Evolutionary conservation across 2,113 vertebrate genomes (phyloP).

Genomic region (Chloropsis hardwickii): DNA sequence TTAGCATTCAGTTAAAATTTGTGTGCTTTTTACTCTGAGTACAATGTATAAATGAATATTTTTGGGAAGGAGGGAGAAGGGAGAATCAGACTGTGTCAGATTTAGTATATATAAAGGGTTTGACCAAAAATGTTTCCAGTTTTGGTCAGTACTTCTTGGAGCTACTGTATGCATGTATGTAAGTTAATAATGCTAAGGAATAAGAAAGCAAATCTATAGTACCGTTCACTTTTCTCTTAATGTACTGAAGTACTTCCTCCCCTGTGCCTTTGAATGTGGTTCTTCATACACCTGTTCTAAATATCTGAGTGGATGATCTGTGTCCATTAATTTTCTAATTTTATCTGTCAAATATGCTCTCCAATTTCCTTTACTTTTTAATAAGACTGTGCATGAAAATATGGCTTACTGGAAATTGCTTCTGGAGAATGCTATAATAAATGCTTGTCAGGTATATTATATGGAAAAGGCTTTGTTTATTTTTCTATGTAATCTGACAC

Average conservation of each 20-base stretch:
- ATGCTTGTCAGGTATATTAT: not conserved
- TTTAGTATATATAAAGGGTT: not conserved
- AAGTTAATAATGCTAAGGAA: not conserved
- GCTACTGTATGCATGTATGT: not conserved
- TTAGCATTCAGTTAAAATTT: conserved; percentile 6
- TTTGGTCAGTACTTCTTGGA: not conserved
- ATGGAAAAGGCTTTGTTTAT: conserved; percentile 1
- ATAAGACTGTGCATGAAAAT: not conserved
- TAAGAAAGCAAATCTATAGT: not conserved
- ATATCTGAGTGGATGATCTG: conserved; percentile 9
- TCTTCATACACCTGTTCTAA: not conserved
- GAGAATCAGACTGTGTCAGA: not conserved
- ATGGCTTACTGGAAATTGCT: conserved; percentile 32
- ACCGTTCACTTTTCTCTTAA: not conserved
- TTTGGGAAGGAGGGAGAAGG: not conserved
- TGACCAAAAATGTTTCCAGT: not conserved
- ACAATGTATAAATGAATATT: not conserved
- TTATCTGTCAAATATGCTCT: conserved; percentile 32
- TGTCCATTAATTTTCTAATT: conserved; percentile 59
- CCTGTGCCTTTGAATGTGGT: not conserved
- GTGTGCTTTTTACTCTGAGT: not conserved
- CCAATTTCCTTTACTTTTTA: conserved; percentile 45
- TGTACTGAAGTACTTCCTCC: not conserved
- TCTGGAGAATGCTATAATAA: conserved; percentile 1
- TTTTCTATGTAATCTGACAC: conserved; percentile 16